These are phyloP conservation scores for Piprites chloris DNA, from an alignment of 2,113 vertebrate species.

Conservation along the genomic window DNA sequence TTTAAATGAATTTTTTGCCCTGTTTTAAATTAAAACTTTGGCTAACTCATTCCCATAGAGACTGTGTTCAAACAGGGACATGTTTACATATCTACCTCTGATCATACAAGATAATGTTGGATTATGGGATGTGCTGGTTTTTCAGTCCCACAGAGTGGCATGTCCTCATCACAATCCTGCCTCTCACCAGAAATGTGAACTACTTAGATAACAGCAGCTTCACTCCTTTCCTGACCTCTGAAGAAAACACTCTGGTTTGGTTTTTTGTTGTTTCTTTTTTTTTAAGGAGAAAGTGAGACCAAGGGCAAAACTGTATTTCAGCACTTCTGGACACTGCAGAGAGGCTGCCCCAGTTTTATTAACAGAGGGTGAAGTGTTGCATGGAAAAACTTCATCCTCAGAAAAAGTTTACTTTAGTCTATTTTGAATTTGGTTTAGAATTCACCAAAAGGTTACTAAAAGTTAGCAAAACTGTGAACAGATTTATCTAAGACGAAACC, in stretches of 20 bases:
- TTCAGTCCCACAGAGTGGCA: rapidly evolving
- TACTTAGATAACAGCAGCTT: constrained; percentile 6
- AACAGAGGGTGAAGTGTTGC: neutral
- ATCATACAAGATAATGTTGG: constrained; percentile 37
- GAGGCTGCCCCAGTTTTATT: neutral
- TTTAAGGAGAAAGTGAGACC: neutral
- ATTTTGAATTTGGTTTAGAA: neutral
- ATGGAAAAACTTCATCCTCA: neutral
- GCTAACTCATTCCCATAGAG: neutral
- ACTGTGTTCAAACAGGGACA: neutral
- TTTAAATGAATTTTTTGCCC: neutral
- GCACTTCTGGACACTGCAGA: neutral
- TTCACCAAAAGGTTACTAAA: neutral
- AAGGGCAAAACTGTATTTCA: neutral
- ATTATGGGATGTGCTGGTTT: neutral
- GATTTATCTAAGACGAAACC: neutral
- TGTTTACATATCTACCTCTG: constrained; percentile 18
- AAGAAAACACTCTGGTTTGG: neutral
- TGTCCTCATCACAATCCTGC: neutral
- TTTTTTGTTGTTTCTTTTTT: neutral
- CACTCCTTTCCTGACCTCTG: neutral
- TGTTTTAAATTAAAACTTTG: neutral
- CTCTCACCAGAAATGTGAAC: neutral
- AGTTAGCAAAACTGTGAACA: neutral
- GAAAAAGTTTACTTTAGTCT: neutral